Evolutionary conservation across 2,113 vertebrate genomes (phyloP), one percentile per base, ranked within the genome.

Genomic region (Melanerpes aurifrons): DNA sequence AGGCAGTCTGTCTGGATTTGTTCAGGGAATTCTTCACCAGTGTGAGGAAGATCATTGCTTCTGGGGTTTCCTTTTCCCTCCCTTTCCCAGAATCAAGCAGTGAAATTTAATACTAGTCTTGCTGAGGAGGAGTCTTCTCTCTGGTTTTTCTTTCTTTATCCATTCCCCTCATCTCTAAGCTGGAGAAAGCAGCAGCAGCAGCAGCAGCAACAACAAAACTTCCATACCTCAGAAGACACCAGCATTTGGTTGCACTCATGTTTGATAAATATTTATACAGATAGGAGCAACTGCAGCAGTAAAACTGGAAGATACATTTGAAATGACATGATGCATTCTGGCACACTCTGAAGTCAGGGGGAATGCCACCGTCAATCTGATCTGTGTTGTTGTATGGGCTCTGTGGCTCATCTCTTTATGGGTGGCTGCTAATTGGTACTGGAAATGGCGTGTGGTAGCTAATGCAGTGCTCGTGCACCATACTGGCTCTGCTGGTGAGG

Each of bases 41-140:
- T 0, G 0, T 73, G 76, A 78, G 72, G 63, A 87, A 54, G 75
- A 53, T 19, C 25, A 4, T 48, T 0, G 0, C 32, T 37, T 82
- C 22, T 87, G 72, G 31, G 9, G 15, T 57, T 58, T n/a, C 62
- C 12, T 19, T 29, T 22, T 10, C 43, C 56, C 26, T 69, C 47
- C 20, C 12, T 76, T 62, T 70, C 69, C 26, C 14, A 61, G 73
- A 54, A 71, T 63, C 69, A 50, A 86, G 45, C n/a, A 62, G 28
- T 88, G 73, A 86, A 78, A 68, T 64, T 59, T 69, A 50, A 40
- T 53, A 59, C 15, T 75, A 28, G 19, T 26, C 31, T 56, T 70
- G 47, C 43, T 71, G 22, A 50, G 69, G 48, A 47, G 74, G 18
- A 85, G 15, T 81, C 25, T 82, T 3, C 31, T 50, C 69, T 53